A percentile compares a stretch with the other conserved stretches of the same genome.
Evolutionary conservation across 1,140 invertebrate species (phyloP).

Genomic region (Drosophila sturtevanti): DNA sequence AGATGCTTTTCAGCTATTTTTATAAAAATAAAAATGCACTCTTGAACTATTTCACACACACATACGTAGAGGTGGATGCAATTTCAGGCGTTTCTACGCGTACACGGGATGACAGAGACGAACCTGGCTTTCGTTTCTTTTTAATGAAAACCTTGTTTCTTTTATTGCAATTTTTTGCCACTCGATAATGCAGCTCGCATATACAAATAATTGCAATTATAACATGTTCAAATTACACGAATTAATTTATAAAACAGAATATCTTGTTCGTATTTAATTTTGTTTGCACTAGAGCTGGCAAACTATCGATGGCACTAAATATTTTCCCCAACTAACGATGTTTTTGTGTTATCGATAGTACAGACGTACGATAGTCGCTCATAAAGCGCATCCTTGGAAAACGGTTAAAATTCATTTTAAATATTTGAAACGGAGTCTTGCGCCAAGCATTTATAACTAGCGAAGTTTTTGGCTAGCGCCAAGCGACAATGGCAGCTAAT

Average conservation of each 20-base stretch:
- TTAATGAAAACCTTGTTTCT: neutral
- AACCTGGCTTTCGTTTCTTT: neutral
- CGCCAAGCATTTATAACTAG: too few relatives aligned
- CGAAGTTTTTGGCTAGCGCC: too few relatives aligned
- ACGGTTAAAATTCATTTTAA: too few relatives aligned
- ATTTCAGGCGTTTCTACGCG: neutral
- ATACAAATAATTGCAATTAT: neutral
- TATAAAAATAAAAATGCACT: slow-evolving; percentile 39
- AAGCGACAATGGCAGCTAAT: too few relatives aligned
- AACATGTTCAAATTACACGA: neutral
- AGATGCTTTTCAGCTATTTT: slow-evolving; percentile 24
- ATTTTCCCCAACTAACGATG: too few relatives aligned
- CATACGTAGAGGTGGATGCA: neutral
- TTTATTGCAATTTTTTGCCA: neutral
- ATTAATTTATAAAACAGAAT: neutral
- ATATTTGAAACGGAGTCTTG: too few relatives aligned
- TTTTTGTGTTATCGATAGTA: too few relatives aligned
- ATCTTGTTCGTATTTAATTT: too few relatives aligned
- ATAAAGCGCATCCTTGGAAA: too few relatives aligned
- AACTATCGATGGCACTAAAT: too few relatives aligned
- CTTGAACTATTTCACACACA: slow-evolving; percentile 38
- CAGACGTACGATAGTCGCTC: too few relatives aligned
- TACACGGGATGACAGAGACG: neutral
- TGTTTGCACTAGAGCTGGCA: too few relatives aligned
- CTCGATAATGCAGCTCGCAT: neutral